Evolutionary conservation across 2,888 invertebrate genomes (phyloP).

Genomic region (Hyposoter didymator): DNA sequence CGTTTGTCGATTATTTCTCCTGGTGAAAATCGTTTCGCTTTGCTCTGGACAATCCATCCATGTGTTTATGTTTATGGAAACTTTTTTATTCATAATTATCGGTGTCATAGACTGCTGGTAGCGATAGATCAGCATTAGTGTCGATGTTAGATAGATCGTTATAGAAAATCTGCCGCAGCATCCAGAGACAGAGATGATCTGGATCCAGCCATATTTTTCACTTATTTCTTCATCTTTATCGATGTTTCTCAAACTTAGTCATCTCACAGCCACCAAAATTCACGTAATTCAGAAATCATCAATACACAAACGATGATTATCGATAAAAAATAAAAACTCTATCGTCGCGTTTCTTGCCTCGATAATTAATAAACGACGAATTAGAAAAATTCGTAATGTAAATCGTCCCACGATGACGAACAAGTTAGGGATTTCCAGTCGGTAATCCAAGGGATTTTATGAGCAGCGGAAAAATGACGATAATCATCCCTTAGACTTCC

Average conservation of each 20-base stretch:
- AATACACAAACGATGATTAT: slow-evolving; percentile 5
- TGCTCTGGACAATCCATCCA: neutral
- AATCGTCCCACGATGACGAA: neutral
- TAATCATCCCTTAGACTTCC: neutral
- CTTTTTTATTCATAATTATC: slow-evolving; percentile 50
- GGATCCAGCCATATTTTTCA: slow-evolving; percentile 21
- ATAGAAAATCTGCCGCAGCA: slow-evolving; percentile 41
- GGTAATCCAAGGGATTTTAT: neutral
- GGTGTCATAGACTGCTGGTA: slow-evolving; percentile 63
- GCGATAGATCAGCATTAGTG: slow-evolving; percentile 47
- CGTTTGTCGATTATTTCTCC: neutral
- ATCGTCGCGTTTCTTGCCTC: neutral
- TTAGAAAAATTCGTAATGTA: neutral
- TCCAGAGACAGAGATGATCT: slow-evolving; percentile 29
- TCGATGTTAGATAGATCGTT: slow-evolving; percentile 64
- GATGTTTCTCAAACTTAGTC: slow-evolving; percentile 38
- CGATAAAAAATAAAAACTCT: neutral
- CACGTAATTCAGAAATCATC: slow-evolving; percentile 13
- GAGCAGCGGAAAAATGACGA: neutral
- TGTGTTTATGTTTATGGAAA: slow-evolving; percentile 31
- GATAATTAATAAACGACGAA: neutral
- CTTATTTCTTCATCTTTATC: slow-evolving; percentile 43
- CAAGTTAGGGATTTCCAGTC: neutral
- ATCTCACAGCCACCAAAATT: neutral
- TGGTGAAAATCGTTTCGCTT: neutral